Evolutionary conservation across 2,888 invertebrate species (phyloP).

Genomic region (Lysandra bellargus): DNA sequence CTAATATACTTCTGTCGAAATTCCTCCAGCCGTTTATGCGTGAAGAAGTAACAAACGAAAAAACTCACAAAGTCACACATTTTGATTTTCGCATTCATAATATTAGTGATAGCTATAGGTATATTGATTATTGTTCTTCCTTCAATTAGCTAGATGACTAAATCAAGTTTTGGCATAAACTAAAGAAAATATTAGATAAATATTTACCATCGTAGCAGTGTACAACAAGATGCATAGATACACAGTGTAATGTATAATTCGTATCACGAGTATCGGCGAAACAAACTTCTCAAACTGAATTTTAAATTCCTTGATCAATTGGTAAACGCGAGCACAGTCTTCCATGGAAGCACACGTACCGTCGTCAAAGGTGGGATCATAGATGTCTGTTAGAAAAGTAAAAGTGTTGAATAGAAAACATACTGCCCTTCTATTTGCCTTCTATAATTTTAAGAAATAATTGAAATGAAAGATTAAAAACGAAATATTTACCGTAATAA

Average conservation of each 20-base stretch:
- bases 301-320: constrained; percentile 52
- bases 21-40: too few relatives aligned
- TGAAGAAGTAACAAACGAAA: too few relatives aligned
- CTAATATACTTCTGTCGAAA: too few relatives aligned
- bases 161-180: background rate
- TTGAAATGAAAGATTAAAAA: background rate
- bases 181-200: background rate
- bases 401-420: too few relatives aligned
- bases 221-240: constrained; percentile 68
- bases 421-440: too few relatives aligned
- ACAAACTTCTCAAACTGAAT: constrained; percentile 60
- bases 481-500: background rate
- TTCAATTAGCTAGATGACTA: too few relatives aligned
- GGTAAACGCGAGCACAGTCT: constrained; percentile 59
- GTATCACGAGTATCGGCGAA: constrained; percentile 62
- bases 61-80: too few relatives aligned
- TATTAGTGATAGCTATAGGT: too few relatives aligned
- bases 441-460: too few relatives aligned
- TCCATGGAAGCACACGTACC: constrained; percentile 54
- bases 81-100: too few relatives aligned
- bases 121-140: too few relatives aligned
- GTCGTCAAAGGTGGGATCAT: constrained; percentile 52
- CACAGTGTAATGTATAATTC: constrained; percentile 69
- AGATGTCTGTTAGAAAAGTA: constrained; percentile 54
- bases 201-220: constrained; percentile 62